phyloP scores from a whole-genome alignment of 1,140 invertebrate genomes.

The Aphelinus atriplicis region DNA sequence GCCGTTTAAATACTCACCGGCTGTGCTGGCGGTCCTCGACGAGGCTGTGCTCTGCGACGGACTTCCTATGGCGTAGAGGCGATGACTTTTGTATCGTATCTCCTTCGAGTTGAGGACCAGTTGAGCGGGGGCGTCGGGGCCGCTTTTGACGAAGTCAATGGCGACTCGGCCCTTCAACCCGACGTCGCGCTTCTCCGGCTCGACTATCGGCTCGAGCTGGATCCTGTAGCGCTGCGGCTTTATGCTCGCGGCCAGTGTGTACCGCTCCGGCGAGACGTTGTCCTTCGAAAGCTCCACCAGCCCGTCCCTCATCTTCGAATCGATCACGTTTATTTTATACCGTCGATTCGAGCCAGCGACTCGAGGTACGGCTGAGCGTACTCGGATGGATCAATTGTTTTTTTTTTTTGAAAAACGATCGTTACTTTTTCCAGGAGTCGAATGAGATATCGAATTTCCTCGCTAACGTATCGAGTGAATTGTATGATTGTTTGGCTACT shows the following conservation, averaged over 20 bases:
- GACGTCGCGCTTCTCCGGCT: not conserved
- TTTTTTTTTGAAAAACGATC: too few species aligned
- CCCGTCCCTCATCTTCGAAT: slow-evolving; percentile 32
- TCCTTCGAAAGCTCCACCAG: slow-evolving; percentile 45
- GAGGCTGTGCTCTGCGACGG: not conserved
- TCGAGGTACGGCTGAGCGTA: too few species aligned
- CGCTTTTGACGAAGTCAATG: slow-evolving; percentile 6
- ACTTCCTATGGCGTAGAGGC: not conserved
- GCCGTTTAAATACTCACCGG: too few species aligned
- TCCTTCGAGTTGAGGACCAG: slow-evolving; percentile 26
- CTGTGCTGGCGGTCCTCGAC: too few species aligned
- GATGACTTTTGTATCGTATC: slow-evolving; percentile 3
- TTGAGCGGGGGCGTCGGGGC: not conserved
- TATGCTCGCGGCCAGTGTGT: slow-evolving; percentile 44
- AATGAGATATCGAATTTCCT: too few species aligned
- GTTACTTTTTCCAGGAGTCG: too few species aligned
- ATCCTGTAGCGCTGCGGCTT: slow-evolving; percentile 50
- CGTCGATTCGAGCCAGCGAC: too few species aligned
- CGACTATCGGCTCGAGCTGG: slow-evolving; percentile 12
- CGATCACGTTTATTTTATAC: not conserved
- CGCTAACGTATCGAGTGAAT: too few species aligned
- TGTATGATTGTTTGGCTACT: too few species aligned
- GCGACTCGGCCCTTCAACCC: slow-evolving; percentile 13
- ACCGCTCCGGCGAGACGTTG: slow-evolving; percentile 38
- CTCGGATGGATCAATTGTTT: not conserved